Conservation (phyloP, 2,888 invertebrate genomes). For the Dryocosmus kuriphilus region DNA sequence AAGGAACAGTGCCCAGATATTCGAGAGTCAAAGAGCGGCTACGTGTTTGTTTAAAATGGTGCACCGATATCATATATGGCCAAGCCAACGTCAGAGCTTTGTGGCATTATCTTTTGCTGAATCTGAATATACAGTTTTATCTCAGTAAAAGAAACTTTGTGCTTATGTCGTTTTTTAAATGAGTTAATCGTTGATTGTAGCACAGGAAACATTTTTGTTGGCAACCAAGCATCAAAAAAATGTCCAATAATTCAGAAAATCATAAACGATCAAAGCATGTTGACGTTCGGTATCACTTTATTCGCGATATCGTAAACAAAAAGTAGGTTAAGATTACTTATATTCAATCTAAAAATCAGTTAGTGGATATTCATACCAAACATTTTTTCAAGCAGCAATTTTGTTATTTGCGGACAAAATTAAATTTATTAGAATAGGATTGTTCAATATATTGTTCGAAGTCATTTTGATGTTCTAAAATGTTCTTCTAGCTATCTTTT, state of each 20-base stretch:
- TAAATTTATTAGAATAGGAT: too few relatives aligned
- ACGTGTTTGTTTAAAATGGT: conserved; percentile 51
- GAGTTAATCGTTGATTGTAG: too few relatives aligned
- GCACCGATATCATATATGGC: too few relatives aligned
- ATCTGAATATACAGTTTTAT: conserved; percentile 57
- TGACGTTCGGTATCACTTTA: too few relatives aligned
- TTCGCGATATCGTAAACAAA: too few relatives aligned
- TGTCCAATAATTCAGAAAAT: conserved; percentile 49
- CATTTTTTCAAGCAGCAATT: conserved; percentile 15
- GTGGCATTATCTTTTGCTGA: conserved; percentile 55
- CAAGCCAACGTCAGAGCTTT: conserved; percentile 45
- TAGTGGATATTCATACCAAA: conserved; percentile 51
- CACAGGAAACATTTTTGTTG: conserved; percentile 45
- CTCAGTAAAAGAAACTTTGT: conserved; percentile 53
- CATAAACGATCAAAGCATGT: too few relatives aligned
- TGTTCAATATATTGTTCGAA: too few relatives aligned
- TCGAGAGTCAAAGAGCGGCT: conserved; percentile 53
- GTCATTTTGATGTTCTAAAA: too few relatives aligned
- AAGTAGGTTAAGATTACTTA: too few relatives aligned
- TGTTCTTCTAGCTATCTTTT: too few relatives aligned
- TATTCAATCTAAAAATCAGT: too few relatives aligned
- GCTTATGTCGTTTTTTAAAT: conserved; percentile 46
- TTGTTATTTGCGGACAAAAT: conserved; percentile 13
- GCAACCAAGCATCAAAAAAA: conserved; percentile 52
- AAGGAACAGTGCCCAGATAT: conserved; percentile 45